Evolutionary conservation across 92 coral and sea anemone genomes (phyloP), one percentile per base, ranked within the genome.

Genomic region (Siderastrea radians): DNA sequence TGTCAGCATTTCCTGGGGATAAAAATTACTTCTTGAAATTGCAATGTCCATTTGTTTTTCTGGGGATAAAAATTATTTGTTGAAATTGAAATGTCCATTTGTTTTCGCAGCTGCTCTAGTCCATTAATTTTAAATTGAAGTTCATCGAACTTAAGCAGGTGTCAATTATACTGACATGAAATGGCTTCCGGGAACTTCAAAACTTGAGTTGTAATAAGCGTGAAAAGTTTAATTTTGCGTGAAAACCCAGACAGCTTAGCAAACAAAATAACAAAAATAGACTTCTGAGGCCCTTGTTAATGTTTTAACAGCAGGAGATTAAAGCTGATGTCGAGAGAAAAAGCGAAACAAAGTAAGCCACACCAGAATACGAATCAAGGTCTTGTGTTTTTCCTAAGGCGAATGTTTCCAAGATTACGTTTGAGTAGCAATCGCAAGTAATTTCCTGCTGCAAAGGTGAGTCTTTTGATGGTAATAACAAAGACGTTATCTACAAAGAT

Each of bases 151-250:
- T 3, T 44, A 8, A 4, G 58, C 71, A 78, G 55, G 71, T 46
- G 82, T 78, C 17, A 7, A 60, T 61, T 46, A 8, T 59, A 17
- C 2, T 19, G 59, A 5, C 50, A 59, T 59, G 43, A 61, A 48
- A 49, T 61, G 71, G 71, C 70, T 78, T 78, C 82, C 82, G 71
- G 47, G 2, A 7, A 17, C 17, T 62, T 47, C 43, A 6, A 5
- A 61, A 67, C 72, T 12, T 49, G 47, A 16, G 71, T 60, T 52
- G 2, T 62, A 45, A 52, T 60, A 14, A 15, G 48, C 26, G 16
- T 44, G 13, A 3, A 17, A 26, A 7, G 46, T 67, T 26, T 67
- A 43, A 43, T 9, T 49, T 73, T 49, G 12, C 44, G 2, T 14
- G 59, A 73, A 72, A 15, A 10, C 6, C 1, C 5, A 52, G 44